These are phyloP conservation scores for Drosophila anceps DNA, from an alignment of 2,888 invertebrate genomes.

Conservation along the genomic window DNA sequence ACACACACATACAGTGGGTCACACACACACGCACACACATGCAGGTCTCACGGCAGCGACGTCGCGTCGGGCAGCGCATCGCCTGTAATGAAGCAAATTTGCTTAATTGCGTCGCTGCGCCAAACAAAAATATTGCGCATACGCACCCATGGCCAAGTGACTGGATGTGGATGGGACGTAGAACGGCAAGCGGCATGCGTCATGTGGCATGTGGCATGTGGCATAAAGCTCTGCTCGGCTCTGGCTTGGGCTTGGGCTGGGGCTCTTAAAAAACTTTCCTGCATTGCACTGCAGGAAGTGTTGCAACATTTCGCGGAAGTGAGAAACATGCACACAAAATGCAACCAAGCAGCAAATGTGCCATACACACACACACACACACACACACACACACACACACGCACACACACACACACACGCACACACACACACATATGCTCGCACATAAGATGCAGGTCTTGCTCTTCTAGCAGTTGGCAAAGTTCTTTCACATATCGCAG, in stretches of 20 bases:
- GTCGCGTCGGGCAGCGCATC: conserved; percentile 32
- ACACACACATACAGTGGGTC: conserved; percentile 26
- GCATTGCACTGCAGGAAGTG: conserved; percentile 66
- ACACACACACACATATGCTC: not conserved
- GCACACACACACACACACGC: no score
- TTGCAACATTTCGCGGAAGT: conserved; percentile 69
- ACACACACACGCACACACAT: conserved; percentile 22
- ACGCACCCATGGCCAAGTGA: conserved; percentile 45
- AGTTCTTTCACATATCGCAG: conserved; percentile 18
- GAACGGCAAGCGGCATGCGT: conserved; percentile 12
- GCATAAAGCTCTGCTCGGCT: conserved; percentile 16
- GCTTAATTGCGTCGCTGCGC: conserved; percentile 67
- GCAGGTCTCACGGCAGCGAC: conserved; percentile 21
- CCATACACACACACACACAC: conserved; percentile 37
- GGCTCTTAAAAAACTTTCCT: conserved; percentile 50
- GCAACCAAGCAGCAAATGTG: conserved; percentile 66
- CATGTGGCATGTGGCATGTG: conserved; percentile 20
- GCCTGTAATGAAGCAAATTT: conserved; percentile 70
- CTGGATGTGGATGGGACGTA: not conserved
- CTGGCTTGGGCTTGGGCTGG: conserved; percentile 2
- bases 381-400: conserved; percentile 8
- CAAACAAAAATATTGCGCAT: conserved; percentile 67
- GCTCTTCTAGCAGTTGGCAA: conserved; percentile 27
- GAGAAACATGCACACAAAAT: conserved; percentile 66
- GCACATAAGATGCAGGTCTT: conserved; percentile 19